Conservation (phyloP, 2,113 vertebrate species). For the Tiliqua scincoides region DNA sequence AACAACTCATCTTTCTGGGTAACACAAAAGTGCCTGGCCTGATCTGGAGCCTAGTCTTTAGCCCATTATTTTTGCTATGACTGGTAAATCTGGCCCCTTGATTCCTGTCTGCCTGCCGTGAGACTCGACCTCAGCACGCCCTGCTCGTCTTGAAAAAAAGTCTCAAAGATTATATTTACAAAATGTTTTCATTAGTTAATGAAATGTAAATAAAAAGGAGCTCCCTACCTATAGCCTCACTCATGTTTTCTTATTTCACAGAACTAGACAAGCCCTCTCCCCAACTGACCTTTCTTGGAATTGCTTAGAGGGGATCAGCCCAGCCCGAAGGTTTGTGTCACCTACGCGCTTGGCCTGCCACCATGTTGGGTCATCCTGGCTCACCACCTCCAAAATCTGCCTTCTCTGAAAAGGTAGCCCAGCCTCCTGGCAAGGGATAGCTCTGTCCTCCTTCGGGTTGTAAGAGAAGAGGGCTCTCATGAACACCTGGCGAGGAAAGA, state of each 20-base stretch:
- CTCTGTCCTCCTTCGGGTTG: slow-evolving; percentile 90
- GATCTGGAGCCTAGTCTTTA: too few relatives aligned
- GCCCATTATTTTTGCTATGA: too few relatives aligned
- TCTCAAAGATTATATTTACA: too few relatives aligned
- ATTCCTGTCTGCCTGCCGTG: too few relatives aligned
- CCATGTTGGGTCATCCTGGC: slow-evolving; percentile 92
- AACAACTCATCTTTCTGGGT: too few relatives aligned
- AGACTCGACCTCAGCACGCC: too few relatives aligned
- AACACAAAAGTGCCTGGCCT: too few relatives aligned
- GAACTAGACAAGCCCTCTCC: neutral
- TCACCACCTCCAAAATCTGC: slow-evolving; percentile 93
- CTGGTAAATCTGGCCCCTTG: too few relatives aligned
- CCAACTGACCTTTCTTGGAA: slow-evolving; percentile 92
- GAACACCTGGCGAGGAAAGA: slow-evolving; percentile 80
- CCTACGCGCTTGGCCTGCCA: slow-evolving; percentile 95
- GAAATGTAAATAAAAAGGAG: neutral
- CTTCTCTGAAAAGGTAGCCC: slow-evolving; percentile 89
- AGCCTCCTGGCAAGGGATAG: slow-evolving; percentile 94
- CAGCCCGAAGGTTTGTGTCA: slow-evolving; percentile 91
- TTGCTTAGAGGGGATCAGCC: slow-evolving; percentile 90
- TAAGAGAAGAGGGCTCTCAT: slow-evolving; percentile 93
- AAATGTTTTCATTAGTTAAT: neutral
- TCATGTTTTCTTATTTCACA: neutral
- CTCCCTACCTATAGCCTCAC: neutral
- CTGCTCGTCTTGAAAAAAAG: too few relatives aligned